Conservation (phyloP, 1,140 invertebrate species). For the Drosophila lacertosa region DNA sequence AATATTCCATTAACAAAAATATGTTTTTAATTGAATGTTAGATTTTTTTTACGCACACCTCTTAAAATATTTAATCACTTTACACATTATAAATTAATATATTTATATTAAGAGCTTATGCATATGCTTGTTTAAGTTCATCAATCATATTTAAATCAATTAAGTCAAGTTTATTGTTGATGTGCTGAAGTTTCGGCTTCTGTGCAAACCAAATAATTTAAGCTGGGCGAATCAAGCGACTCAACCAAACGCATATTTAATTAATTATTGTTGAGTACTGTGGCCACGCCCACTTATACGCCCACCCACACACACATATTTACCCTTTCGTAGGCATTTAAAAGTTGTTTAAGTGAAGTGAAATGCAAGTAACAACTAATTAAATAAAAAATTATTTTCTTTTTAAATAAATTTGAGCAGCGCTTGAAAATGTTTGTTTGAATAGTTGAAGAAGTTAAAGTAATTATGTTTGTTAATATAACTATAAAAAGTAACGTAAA, state of each 20-base stretch:
- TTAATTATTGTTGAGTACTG: constrained; percentile 45
- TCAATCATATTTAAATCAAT: constrained; percentile 75
- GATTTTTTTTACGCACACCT: not conserved
- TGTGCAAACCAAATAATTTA: constrained; percentile 50
- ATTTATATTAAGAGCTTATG: not conserved
- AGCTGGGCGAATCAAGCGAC: constrained; percentile 34
- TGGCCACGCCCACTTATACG: constrained; percentile 7
- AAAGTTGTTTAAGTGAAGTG: constrained; percentile 54
- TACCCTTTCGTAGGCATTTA: constrained; percentile 20
- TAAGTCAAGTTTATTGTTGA: constrained; percentile 47
- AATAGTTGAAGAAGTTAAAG: too few species aligned
- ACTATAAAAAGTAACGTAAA: too few species aligned
- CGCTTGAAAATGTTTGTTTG: too few species aligned
- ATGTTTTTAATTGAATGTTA: not conserved
- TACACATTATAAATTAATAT: not conserved
- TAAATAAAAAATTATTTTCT: constrained; percentile 31
- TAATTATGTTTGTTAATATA: too few species aligned
- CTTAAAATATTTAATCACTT: not conserved
- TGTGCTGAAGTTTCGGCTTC: constrained; percentile 33
- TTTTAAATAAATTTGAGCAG: constrained; percentile 12
- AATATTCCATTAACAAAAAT: not conserved
- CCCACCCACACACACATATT: constrained; percentile 3
- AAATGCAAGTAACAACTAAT: constrained; percentile 62
- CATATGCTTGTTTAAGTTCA: constrained; percentile 17
- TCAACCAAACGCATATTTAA: constrained; percentile 44